phyloP scores from a whole-genome alignment of 2,797 vertebrate species.

The Zalophus californianus region DNA sequence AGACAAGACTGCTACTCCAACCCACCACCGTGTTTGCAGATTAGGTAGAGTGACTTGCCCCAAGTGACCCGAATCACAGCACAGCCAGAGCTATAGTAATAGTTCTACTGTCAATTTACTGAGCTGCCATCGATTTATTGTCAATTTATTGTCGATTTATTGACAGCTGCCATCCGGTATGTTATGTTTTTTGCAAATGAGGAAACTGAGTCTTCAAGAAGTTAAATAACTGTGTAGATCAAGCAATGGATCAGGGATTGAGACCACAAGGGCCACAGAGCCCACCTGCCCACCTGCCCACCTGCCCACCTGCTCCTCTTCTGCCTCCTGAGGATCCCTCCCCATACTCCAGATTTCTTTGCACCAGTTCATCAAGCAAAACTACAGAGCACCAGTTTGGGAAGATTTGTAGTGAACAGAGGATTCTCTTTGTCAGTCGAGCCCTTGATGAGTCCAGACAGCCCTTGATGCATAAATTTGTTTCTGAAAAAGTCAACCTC shows the following conservation, averaged over 20 bases:
- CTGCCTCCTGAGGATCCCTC: neutral
- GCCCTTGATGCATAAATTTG: neutral
- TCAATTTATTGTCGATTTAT: no score
- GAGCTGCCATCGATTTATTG: no score
- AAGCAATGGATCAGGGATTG: no score
- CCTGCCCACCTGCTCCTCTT: neutral
- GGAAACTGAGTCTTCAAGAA: neutral
- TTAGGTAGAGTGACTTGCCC: neutral
- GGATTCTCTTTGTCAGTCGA: neutral
- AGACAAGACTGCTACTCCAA: neutral
- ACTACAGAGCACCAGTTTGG: neutral
- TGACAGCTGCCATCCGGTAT: no score
- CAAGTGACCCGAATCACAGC: neutral
- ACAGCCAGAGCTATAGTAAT: neutral
- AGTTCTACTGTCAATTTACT: neutral
- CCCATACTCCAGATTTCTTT: neutral
- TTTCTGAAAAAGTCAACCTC: slow-evolving; percentile 5
- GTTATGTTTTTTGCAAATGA: neutral
- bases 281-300: no score
- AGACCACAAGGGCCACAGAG: neutral
- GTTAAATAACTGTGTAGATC: neutral
- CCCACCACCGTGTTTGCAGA: neutral
- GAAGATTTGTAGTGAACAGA: neutral
- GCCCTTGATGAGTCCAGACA: neutral
- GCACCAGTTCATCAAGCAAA: neutral